phyloP scores from a whole-genome alignment of 2,888 invertebrate species.

The Isotomurus palustris region DNA sequence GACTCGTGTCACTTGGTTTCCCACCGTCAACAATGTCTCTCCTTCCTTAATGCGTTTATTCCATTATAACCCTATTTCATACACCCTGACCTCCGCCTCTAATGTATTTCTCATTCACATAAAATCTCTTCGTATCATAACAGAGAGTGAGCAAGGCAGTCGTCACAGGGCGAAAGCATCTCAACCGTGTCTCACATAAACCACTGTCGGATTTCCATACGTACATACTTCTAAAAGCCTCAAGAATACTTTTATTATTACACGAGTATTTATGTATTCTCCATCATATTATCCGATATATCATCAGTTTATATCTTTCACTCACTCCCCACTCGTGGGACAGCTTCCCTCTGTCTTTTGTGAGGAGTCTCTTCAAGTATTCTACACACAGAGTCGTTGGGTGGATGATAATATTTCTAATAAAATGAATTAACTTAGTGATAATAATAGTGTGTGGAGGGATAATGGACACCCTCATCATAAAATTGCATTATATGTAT shows the following conservation, averaged over 20 bases:
- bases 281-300: constrained; percentile 3
- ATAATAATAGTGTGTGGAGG: background rate
- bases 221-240: constrained; percentile 18
- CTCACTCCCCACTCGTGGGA: too few species aligned
- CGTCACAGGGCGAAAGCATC: background rate
- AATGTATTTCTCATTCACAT: constrained; percentile 45
- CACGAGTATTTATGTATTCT: constrained; percentile 13
- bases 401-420: background rate
- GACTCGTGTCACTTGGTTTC: constrained; percentile 47
- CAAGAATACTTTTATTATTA: constrained; percentile 22
- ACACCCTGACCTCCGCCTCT: constrained; percentile 41
- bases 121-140: constrained; percentile 43
- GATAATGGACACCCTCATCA: too few species aligned
- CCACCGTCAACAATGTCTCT: constrained; percentile 45
- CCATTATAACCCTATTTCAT: constrained; percentile 46
- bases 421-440: background rate
- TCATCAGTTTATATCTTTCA: background rate
- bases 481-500: too few species aligned
- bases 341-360: too few species aligned
- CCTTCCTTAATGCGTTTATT: constrained; percentile 44
- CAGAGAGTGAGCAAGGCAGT: background rate
- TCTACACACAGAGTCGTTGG: too few species aligned
- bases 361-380: too few species aligned
- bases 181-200: too few species aligned
- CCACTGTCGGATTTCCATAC: too few species aligned